Evolutionary conservation across 2,113 vertebrate species (phyloP).

Genomic region (Osmerus eperlanus): DNA sequence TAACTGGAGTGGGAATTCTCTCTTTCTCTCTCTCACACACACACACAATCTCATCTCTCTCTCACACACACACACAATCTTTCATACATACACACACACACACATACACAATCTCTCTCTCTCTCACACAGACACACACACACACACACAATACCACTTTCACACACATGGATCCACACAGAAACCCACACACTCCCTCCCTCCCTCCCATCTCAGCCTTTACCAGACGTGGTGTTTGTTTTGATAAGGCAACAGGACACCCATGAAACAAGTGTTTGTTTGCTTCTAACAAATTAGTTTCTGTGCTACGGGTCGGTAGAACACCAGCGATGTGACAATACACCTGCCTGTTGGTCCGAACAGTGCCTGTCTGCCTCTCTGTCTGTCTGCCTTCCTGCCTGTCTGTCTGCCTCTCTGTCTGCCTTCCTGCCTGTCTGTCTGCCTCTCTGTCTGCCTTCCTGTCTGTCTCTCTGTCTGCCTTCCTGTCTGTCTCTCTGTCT

Average conservation of each 20-base stretch:
- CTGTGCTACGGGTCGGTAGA: too few species aligned
- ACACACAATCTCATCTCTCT: not conserved
- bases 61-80: slow-evolving; percentile 14
- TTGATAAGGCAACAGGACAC: too few species aligned
- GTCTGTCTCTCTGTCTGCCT: not conserved
- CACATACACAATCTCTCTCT: not conserved
- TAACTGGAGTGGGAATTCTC: slow-evolving; percentile 21
- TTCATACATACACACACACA: slow-evolving; percentile 7
- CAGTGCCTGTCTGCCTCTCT: not conserved
- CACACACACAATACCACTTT: slow-evolving; percentile 4
- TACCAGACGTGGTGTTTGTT: too few species aligned
- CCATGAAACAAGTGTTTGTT: too few species aligned
- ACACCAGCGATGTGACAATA: too few species aligned
- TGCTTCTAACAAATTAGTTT: too few species aligned
- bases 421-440: not conserved
- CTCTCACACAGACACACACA: too few species aligned
- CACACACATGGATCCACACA: slow-evolving; percentile 14
- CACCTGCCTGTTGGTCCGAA: not conserved
- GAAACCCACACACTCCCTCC: not conserved
- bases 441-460: not conserved
- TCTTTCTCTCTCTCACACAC: not conserved
- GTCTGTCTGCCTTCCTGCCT: not conserved
- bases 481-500: not conserved
- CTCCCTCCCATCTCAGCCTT: too few species aligned
- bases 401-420: not conserved